These are phyloP conservation scores for Megalops atlanticus DNA, from an alignment of 2,113 vertebrate genomes.

Conservation along the genomic window DNA sequence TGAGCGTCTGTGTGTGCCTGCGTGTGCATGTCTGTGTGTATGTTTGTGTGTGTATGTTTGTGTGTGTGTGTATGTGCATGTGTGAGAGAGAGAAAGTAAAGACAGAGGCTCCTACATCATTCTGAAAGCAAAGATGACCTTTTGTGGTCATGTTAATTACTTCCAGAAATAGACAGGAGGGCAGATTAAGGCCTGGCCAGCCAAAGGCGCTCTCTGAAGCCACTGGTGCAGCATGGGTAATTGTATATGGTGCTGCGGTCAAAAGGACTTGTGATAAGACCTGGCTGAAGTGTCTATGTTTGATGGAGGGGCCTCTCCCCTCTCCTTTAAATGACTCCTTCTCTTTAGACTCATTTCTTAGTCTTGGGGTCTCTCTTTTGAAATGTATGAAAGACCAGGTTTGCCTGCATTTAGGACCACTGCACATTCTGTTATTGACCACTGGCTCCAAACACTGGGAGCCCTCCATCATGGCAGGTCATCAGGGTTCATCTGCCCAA, in stretches of 20 bases:
- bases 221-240: slow-evolving; percentile 31
- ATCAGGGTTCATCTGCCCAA: neutral
- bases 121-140: slow-evolving; percentile 52
- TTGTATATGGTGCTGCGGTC: slow-evolving; percentile 17
- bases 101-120: slow-evolving; percentile 10
- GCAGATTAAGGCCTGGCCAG: slow-evolving; percentile 29
- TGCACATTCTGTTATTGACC: neutral
- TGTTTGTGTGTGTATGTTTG: neutral
- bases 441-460: neutral
- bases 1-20: neutral
- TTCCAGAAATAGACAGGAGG: slow-evolving; percentile 33
- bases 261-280: slow-evolving; percentile 7
- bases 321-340: neutral
- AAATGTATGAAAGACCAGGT: neutral
- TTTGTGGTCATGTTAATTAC: slow-evolving; percentile 51
- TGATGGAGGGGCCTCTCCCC: neutral
- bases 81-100: slow-evolving; percentile 1
- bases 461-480: neutral
- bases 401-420: neutral
- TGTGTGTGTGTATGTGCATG: neutral
- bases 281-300: neutral
- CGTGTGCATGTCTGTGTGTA: neutral
- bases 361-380: neutral
- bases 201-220: neutral
- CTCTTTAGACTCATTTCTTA: neutral